Evolutionary conservation across 2,797 vertebrate genomes (phyloP).

Genomic region (Agapornis canus): DNA sequence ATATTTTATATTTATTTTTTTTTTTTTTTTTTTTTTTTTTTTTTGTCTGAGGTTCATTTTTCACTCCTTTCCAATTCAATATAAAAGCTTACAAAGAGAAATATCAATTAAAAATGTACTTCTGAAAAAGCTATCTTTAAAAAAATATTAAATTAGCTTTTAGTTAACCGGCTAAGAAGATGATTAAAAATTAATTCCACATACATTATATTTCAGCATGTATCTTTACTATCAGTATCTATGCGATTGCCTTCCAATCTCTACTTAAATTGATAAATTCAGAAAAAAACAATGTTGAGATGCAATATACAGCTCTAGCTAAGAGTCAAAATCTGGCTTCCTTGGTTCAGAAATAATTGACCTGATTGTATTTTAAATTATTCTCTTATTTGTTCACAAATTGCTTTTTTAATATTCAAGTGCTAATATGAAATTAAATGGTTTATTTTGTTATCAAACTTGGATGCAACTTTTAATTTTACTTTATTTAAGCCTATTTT

Average conservation of each 20-base stretch:
- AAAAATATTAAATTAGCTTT: neutral
- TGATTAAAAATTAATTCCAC: neutral
- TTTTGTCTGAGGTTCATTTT: neutral
- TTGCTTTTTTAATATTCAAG: neutral
- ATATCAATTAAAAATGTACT: neutral
- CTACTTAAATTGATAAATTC: neutral
- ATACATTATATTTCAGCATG: neutral
- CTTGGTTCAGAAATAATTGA: neutral
- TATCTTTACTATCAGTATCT: neutral
- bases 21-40: neutral
- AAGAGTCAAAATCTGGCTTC: neutral
- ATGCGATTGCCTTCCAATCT: neutral
- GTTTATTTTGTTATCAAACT: neutral
- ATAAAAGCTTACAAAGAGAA: neutral
- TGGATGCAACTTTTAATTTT: neutral
- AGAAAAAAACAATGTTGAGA: neutral
- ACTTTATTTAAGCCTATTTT: neutral
- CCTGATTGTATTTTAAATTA: neutral
- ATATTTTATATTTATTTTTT: too few relatives aligned
- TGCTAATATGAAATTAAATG: neutral
- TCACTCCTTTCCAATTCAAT: neutral
- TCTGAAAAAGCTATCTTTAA: neutral
- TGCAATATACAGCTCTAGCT: neutral
- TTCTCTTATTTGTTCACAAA: neutral
- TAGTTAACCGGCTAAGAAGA: neutral